Conservation (phyloP, 2,888 invertebrate genomes). For the Lithophane leautieri region DNA sequence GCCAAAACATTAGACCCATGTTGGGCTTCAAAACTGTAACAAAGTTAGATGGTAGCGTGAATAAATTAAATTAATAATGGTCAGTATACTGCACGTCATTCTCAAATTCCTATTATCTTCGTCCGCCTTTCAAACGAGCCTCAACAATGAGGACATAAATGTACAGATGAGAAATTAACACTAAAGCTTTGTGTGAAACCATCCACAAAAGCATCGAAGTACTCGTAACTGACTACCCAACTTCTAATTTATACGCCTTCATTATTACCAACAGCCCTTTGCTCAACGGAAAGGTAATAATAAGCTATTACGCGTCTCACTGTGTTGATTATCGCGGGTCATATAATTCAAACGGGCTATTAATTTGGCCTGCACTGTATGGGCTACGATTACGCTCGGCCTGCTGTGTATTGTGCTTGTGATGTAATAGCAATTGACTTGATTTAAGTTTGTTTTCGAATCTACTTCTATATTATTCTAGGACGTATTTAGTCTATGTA, state of each 20-base stretch:
- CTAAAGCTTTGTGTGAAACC: slow-evolving; percentile 31
- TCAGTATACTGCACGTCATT: not conserved
- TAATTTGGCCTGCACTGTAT: slow-evolving; percentile 62
- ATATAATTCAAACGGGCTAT: slow-evolving; percentile 59
- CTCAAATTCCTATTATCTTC: not conserved
- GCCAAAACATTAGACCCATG: not conserved
- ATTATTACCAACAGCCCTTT: slow-evolving; percentile 51
- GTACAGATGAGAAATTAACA: slow-evolving; percentile 17
- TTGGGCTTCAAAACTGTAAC: not conserved
- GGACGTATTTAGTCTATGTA: not conserved
- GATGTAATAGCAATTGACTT: slow-evolving; percentile 51
- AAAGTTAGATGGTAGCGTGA: not conserved
- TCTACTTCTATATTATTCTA: slow-evolving; percentile 15
- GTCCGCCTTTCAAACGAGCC: not conserved
- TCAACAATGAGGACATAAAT: not conserved
- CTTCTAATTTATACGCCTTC: slow-evolving; percentile 43
- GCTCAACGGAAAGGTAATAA: slow-evolving; percentile 59
- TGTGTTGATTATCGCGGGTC: slow-evolving; percentile 63
- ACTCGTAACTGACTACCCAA: slow-evolving; percentile 32
- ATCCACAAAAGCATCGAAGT: slow-evolving; percentile 40
- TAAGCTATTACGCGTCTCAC: slow-evolving; percentile 62
- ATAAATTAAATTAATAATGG: not conserved
- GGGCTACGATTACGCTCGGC: slow-evolving; percentile 54
- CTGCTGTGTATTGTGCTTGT: slow-evolving; percentile 49
- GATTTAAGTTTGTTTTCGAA: slow-evolving; percentile 49